Conservation (phyloP, 2,797 vertebrate genomes). For the Hippopotamyrus pictus region DNA sequence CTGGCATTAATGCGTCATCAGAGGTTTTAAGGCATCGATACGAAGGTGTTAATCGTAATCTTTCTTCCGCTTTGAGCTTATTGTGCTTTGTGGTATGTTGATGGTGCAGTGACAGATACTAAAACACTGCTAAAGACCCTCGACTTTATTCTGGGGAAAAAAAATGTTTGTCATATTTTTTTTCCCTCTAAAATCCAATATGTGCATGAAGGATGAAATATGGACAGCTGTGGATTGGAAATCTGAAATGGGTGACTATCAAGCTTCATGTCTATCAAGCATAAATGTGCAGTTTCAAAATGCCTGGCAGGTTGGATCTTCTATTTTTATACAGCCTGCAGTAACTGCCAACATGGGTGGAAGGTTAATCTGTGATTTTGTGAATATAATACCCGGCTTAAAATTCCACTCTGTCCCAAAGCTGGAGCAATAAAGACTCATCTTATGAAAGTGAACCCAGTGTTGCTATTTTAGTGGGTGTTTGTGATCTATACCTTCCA, state of each 20-base stretch:
- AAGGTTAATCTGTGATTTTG: neutral
- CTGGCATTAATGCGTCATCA: neutral
- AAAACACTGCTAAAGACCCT: neutral
- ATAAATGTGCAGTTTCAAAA: constrained; percentile 44
- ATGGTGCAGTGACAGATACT: neutral
- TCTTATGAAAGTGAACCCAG: neutral
- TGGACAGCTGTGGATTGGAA: constrained; percentile 35
- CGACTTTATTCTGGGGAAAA: neutral
- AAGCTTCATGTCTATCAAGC: constrained; percentile 51
- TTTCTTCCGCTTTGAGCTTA: neutral
- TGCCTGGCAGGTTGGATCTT: neutral
- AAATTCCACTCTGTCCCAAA: neutral
- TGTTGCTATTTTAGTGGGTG: neutral
- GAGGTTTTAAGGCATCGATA: neutral
- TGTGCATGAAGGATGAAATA: neutral
- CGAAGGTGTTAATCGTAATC: neutral
- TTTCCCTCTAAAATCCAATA: neutral
- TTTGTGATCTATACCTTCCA: neutral
- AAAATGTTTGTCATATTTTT: neutral
- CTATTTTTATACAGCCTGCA: neutral
- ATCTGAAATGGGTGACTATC: constrained; percentile 58
- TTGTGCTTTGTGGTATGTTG: neutral
- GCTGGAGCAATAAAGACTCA: neutral
- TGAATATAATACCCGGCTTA: neutral
- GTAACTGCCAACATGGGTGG: neutral